phyloP scores from a whole-genome alignment of 2,797 vertebrate species.

The Melanotaenia boesemani region DNA sequence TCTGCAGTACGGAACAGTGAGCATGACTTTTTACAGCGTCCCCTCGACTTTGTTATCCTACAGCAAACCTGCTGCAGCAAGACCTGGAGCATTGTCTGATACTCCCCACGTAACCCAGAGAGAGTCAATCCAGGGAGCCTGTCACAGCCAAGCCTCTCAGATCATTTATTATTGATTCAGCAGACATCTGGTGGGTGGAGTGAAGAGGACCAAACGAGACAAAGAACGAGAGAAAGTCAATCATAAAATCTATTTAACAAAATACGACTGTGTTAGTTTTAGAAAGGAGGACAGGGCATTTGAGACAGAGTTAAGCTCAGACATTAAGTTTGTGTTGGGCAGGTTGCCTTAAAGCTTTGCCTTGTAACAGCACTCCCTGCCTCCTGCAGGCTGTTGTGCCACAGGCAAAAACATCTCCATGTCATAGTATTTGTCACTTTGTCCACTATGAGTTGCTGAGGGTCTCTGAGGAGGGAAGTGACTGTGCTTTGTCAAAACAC shows the following conservation, averaged over 20 bases:
- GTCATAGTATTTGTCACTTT: constrained; percentile 29
- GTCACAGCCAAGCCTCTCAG: constrained; percentile 55
- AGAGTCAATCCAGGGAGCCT: constrained; percentile 52
- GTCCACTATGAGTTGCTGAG: constrained; percentile 3
- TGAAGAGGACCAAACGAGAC: constrained; percentile 21
- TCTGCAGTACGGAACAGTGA: constrained; percentile 54
- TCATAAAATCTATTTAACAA: constrained; percentile 16
- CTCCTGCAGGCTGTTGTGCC: constrained; percentile 53
- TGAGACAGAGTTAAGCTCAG: constrained; percentile 23
- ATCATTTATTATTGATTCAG: constrained; percentile 76
- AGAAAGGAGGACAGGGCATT: neutral
- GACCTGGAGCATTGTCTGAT: constrained; percentile 49
- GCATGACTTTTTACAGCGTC: constrained; percentile 42
- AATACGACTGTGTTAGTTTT: neutral
- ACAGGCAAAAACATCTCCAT: constrained; percentile 55
- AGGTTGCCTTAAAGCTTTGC: constrained; percentile 44
- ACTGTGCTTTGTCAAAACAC: constrained; percentile 42
- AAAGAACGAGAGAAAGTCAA: constrained; percentile 20
- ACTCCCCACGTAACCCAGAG: constrained; percentile 41
- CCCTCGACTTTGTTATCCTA: constrained; percentile 38
- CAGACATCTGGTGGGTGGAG: constrained; percentile 47
- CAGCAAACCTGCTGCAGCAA: constrained; percentile 44
- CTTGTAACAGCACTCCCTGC: constrained; percentile 44
- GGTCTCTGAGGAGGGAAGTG: constrained; percentile 22
- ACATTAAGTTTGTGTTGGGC: constrained; percentile 9